Conservation (phyloP, 2,888 invertebrate species). For the Sthenelais limicola region DNA sequence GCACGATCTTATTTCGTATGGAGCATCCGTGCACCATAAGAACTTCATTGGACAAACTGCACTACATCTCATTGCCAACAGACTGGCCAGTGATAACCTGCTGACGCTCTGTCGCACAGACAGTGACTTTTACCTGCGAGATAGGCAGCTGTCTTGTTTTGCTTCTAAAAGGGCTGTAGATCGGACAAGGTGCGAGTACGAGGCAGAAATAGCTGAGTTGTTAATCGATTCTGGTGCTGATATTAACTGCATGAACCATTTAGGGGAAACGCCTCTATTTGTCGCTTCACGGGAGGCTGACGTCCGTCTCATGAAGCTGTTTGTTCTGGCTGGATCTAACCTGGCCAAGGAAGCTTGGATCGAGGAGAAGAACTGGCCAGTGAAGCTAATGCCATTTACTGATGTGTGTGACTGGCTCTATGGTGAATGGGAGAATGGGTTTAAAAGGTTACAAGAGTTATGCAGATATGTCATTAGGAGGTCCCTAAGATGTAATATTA, state of each 20-base stretch:
- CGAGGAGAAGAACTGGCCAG: conserved; percentile 40
- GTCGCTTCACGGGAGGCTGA: conserved; percentile 40
- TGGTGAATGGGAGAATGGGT: neutral
- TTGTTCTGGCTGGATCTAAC: conserved; percentile 37
- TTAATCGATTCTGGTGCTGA: conserved; percentile 44
- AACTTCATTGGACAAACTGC: conserved; percentile 40
- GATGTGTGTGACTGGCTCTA: conserved; percentile 31
- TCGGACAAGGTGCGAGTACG: neutral
- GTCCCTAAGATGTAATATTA: neutral
- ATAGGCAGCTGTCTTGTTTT: conserved; percentile 34
- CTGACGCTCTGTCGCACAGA: conserved; percentile 36
- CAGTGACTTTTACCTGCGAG: conserved; percentile 44
- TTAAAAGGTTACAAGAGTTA: conserved; percentile 27
- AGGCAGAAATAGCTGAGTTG: conserved; percentile 26
- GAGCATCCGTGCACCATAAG: conserved; percentile 10
- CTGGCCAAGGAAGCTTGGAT: conserved; percentile 38
- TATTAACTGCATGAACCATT: conserved; percentile 30
- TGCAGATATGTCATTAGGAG: conserved; percentile 38
- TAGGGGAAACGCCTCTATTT: conserved; percentile 26
- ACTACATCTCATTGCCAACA: conserved; percentile 30
- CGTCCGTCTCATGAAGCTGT: conserved; percentile 19
- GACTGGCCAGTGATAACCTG: conserved; percentile 37
- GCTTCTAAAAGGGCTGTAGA: conserved; percentile 29
- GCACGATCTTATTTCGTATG: conserved; percentile 23
- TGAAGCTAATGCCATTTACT: neutral